Percentiles rank a stretch among this genome's conserved stretches.
These are phyloP conservation scores for Microtus oregoni DNA, from an alignment of 2,113 vertebrate species.

Conservation along the genomic window DNA sequence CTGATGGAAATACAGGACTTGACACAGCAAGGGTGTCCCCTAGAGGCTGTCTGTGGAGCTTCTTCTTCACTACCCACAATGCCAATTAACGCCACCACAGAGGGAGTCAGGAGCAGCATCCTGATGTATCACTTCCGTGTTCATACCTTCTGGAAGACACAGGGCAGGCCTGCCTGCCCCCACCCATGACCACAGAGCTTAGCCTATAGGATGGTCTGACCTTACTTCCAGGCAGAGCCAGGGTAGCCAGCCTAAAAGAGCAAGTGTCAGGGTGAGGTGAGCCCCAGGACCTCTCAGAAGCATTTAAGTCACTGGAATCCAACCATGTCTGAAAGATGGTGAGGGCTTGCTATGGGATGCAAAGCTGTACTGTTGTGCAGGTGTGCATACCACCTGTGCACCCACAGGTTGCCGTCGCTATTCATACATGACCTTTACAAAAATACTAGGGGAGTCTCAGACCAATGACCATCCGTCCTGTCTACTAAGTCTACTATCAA, in stretches of 20 bases:
- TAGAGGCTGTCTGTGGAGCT: not conserved
- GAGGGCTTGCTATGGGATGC: not conserved
- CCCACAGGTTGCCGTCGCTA: not conserved
- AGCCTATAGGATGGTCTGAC: not conserved
- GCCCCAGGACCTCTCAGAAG: not conserved
- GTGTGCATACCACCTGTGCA: fast-evolving
- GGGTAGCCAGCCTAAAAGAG: not conserved
- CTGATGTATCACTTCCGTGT: not conserved
- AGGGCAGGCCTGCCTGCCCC: fast-evolving
- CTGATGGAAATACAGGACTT: not conserved
- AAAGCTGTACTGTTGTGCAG: not conserved
- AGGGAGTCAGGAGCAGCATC: not conserved
- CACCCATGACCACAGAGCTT: not conserved
- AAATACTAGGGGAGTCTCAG: not conserved
- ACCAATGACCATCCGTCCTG: not conserved
- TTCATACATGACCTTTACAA: not conserved
- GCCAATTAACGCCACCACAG: not conserved
- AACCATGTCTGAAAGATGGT: not conserved
- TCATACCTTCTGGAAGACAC: not conserved
- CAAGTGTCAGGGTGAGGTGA: not conserved
- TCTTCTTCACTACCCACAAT: too few species aligned
- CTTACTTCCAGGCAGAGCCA: not conserved
- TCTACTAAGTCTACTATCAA: not conserved
- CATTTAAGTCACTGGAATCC: not conserved
- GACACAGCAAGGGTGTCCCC: not conserved